Base-by-base conservation (phyloP, 1,140 invertebrate genomes). In the Drosophila ananassae region DNA sequence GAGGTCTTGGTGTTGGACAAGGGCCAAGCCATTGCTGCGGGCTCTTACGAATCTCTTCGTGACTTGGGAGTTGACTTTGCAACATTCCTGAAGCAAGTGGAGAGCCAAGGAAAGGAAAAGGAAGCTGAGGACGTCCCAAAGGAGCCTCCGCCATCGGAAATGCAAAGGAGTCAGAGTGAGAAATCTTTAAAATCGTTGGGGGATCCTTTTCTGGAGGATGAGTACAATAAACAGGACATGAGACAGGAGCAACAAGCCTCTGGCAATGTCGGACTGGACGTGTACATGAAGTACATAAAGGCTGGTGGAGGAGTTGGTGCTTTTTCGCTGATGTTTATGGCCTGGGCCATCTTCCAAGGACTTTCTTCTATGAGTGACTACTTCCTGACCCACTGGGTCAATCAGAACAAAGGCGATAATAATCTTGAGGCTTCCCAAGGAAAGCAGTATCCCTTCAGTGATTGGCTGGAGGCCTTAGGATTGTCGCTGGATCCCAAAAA, bases 301-400 rank as follows among this genome's bases (percentile, higher is more conserved):
- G 94, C 95, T 1, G 94, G 94, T n/a, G 92, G 92, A 47, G 95
- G 93, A 4, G 92, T 93, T 51, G 93, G 92, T 32, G 69, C 93
- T 5, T 79, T 93, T 0, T 85, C 93, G 0, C 51, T 93, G 17
- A 93, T 95, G 90, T 5, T 28, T 28, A 28, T 28, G 7, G 25
- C 4, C 82, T 89, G 83, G 60, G 51, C 3, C 89, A 89, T 94
- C 0, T 93, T 95, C 4, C 95, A 96, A 90, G 77, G 93, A 24
- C 77, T 93, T 25, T 94, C 93, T 10, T 96, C 95, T 94, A 0
- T 93, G 10, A 93, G 93, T 3, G 95, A 96, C 74, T 95, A 94
- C 85, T 95, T 95, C 79, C 91, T 95, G 0, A 93, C 93, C 3
- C 95, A 93, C 76, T 96, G 95, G 79, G 41, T 53, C 25, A 28